A percentile compares a stretch with the other conserved stretches of the same genome.
phyloP scores from a whole-genome alignment of 2,797 vertebrate genomes.

The Lagorchestes hirsutus region DNA sequence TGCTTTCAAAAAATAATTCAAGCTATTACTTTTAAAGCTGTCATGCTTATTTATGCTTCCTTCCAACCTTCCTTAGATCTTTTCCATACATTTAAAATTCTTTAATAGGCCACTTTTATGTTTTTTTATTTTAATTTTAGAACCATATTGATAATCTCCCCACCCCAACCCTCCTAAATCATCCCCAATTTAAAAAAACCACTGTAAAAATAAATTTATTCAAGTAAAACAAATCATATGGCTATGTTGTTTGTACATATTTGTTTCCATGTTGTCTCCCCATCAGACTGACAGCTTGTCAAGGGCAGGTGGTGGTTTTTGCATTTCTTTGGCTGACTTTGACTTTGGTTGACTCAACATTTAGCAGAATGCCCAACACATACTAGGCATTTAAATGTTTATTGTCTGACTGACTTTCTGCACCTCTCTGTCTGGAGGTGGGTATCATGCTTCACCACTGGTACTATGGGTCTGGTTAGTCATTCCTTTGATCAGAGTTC shows the following conservation, averaged over 20 bases:
- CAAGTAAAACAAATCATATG: background rate
- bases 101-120: background rate
- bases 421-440: background rate
- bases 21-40: background rate
- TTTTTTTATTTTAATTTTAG: background rate
- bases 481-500: background rate
- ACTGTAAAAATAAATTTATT: background rate
- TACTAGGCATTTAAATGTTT: background rate
- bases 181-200: background rate
- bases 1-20: background rate
- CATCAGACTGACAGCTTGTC: background rate
- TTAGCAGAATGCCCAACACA: background rate
- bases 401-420: background rate
- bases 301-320: background rate
- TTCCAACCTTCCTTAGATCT: background rate
- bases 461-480: background rate
- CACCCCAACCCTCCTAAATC: background rate
- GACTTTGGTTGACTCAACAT: background rate
- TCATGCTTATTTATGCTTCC: background rate
- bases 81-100: background rate
- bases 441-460: background rate
- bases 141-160: background rate
- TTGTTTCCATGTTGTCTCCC: background rate
- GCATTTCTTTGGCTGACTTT: background rate
- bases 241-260: background rate